These are phyloP conservation scores for Cololabis saira DNA, from an alignment of 2,113 vertebrate genomes.

Conservation along the genomic window DNA sequence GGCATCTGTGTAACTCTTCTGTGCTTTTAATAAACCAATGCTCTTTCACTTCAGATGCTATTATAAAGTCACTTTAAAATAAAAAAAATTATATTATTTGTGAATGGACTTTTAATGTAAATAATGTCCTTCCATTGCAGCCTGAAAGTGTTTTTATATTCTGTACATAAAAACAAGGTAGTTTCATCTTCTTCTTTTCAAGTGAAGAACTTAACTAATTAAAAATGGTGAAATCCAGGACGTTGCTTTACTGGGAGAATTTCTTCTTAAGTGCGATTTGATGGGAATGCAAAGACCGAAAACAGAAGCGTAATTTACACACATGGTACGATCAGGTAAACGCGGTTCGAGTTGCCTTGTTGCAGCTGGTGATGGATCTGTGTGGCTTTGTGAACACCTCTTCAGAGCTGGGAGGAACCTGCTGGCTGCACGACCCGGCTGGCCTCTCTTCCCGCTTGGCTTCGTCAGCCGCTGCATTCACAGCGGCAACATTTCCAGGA, in stretches of 20 bases:
- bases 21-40: slow-evolving; percentile 33
- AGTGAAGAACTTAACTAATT: not conserved
- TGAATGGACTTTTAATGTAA: slow-evolving; percentile 7
- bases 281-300: slow-evolving; percentile 39
- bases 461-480: too few species aligned
- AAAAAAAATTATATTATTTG: slow-evolving; percentile 6
- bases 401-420: slow-evolving; percentile 16
- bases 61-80: not conserved
- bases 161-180: not conserved
- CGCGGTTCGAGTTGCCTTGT: slow-evolving; percentile 1
- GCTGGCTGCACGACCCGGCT: slow-evolving; percentile 26
- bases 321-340: slow-evolving; percentile 15
- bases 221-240: too few species aligned
- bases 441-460: not conserved
- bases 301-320: slow-evolving; percentile 21
- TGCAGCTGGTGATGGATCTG: slow-evolving; percentile 54
- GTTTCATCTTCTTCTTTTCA: not conserved
- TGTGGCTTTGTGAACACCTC: slow-evolving; percentile 18
- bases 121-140: not conserved
- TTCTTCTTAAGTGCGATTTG: not conserved
- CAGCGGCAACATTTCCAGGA: slow-evolving; percentile 41
- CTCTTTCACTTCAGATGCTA: not conserved
- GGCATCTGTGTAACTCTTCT: slow-evolving; percentile 33
- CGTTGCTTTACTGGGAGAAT: too few species aligned
- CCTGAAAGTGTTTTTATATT: slow-evolving; percentile 6